A percentile compares a stretch with the other conserved stretches of the same genome.
Conservation (phyloP, 2,888 invertebrate species). For the Macaria liturata region DNA sequence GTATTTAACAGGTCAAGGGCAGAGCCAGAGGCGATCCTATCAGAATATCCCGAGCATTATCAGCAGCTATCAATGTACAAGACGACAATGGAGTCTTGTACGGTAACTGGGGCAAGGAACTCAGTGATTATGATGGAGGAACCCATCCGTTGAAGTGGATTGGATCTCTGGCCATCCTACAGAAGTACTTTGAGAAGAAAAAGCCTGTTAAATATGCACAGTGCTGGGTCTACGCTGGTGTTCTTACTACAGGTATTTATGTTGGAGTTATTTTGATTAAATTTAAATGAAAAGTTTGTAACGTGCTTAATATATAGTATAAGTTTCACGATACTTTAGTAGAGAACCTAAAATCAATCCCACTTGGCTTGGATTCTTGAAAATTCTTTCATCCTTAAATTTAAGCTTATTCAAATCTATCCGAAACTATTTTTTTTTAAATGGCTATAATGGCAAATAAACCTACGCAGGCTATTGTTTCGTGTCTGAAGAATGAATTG, state of each 20-base stretch:
- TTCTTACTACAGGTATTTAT: conserved; percentile 92
- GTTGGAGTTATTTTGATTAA: conserved; percentile 23
- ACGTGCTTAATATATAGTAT: too few species aligned
- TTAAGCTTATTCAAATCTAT: too few species aligned
- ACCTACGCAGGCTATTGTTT: too few species aligned
- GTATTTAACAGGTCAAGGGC: conserved; percentile 69
- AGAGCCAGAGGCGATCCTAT: conserved; percentile 90
- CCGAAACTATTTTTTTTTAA: too few species aligned
- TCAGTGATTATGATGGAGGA: conserved; percentile 92
- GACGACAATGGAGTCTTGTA: conserved; percentile 94
- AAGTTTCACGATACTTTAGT: too few species aligned
- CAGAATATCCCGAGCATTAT: conserved; percentile 89
- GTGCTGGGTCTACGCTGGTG: conserved; percentile 97
- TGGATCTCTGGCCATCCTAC: conserved; percentile 93
- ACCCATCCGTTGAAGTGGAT: conserved; percentile 95
- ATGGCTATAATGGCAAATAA: too few species aligned
- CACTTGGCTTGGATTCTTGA: too few species aligned
- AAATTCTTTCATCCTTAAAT: too few species aligned
- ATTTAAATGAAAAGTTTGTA: too few species aligned
- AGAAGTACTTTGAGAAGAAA: conserved; percentile 91
- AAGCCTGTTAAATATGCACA: conserved; percentile 96
- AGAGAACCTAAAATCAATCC: too few species aligned
- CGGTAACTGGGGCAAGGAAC: conserved; percentile 94
- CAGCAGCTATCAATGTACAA: conserved; percentile 93
- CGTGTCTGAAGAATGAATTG: too few species aligned